A percentile compares a stretch with the other conserved stretches of the same genome.
phyloP scores from a whole-genome alignment of 2,797 vertebrate species.

The Dromococcyx pavoninus region DNA sequence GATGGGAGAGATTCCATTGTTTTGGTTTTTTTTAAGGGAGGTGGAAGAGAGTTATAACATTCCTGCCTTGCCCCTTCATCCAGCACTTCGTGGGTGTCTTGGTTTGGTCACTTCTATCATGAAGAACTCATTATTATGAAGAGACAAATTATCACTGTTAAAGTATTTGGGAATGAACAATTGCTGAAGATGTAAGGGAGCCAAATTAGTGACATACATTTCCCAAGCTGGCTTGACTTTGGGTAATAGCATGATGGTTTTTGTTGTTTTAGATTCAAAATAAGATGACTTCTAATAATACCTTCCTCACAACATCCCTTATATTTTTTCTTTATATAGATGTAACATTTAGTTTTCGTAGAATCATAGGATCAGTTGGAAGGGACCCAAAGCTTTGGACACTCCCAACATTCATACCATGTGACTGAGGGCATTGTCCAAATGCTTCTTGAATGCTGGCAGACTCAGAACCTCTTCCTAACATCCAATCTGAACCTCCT shows the following conservation, averaged over 20 bases:
- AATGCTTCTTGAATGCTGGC: too few species aligned
- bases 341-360: background rate
- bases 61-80: background rate
- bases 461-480: too few species aligned
- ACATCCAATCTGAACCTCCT: too few species aligned
- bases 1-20: background rate
- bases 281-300: background rate
- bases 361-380: too few species aligned
- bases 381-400: too few species aligned
- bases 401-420: too few species aligned
- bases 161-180: background rate
- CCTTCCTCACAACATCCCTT: background rate
- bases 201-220: background rate
- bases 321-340: background rate
- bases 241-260: background rate
- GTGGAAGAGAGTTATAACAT: background rate
- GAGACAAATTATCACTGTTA: background rate
- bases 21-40: background rate
- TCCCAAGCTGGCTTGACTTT: background rate
- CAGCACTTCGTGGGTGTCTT: background rate
- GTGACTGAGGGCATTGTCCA: too few species aligned
- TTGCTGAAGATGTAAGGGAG: background rate
- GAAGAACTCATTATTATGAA: background rate
- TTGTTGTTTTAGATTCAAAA: background rate
- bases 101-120: background rate